These are phyloP conservation scores for Odocoileus virginianus DNA, from an alignment of 2,113 vertebrate genomes.

Conservation along the genomic window DNA sequence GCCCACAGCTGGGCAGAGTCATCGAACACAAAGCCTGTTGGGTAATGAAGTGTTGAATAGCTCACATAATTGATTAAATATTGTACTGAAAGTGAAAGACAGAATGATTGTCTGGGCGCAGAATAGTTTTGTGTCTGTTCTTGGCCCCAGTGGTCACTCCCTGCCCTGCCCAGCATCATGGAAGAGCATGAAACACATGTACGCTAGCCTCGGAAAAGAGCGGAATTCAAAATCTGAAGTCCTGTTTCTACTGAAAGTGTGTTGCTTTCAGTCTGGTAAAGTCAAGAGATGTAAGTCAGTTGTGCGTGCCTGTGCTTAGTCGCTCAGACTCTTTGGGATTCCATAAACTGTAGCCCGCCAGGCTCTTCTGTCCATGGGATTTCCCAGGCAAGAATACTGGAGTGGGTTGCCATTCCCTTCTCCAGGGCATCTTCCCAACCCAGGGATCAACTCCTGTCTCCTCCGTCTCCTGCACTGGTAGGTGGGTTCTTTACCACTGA, in stretches of 20 bases:
- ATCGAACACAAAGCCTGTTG: not conserved
- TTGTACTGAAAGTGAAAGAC: not conserved
- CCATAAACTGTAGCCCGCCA: not conserved
- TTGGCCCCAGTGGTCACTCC: not conserved
- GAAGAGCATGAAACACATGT: not conserved
- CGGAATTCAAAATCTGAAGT: not conserved
- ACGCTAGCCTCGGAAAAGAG: not conserved
- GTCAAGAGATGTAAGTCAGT: not conserved
- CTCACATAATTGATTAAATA: not conserved
- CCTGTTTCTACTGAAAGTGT: not conserved
- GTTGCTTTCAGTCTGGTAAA: not conserved
- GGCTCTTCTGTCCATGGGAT: not conserved
- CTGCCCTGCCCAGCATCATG: not conserved
- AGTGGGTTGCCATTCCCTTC: not conserved
- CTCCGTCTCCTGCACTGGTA: not conserved
- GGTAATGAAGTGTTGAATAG: not conserved
- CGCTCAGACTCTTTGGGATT: not conserved
- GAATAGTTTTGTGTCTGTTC: not conserved
- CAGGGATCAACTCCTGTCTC: not conserved
- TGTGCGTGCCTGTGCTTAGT: fast-evolving
- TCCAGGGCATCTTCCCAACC: not conserved
- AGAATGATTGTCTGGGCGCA: not conserved
- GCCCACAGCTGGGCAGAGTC: not conserved
- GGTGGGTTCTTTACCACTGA: not conserved
- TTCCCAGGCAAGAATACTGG: not conserved